Evolutionary conservation across 2,797 vertebrate species (phyloP), one percentile per base, ranked within the genome.

Genomic region (Hydrocynus forskahlii): DNA sequence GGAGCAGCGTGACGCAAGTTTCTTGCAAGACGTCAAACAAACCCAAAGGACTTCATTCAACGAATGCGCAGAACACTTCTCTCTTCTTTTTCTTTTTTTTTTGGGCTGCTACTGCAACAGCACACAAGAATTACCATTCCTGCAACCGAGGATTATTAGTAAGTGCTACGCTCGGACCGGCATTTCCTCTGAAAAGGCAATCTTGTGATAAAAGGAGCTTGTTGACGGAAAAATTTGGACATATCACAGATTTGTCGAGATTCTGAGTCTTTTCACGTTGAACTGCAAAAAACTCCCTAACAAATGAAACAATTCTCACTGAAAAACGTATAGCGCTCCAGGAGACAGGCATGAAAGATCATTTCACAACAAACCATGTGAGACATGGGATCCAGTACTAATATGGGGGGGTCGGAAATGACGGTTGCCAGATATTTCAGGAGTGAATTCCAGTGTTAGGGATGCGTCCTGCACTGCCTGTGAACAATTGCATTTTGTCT

Each of bases 31-130:
- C 7, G 17, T 67, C n/a, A 17, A n/a, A 43, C 64, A 19, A 67
- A 67, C 29, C 38, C 38, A 43, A 43, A 67, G 64, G 64, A 17
- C 64, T 67, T 67, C 8, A 40, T 70, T 23, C n/a, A 70, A 70
- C 45, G 21, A 70, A 70, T 70, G 50, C 48, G 50, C 21, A 54
- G 50, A 54, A 52, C 23, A 54, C 48, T 35, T 71, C 69, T 35
- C 50, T 19, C 48, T 35, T 52, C 21, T 0, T 71, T 54, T 72
- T 17, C 54, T 21, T 1, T 23, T 52, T 72, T 35, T 72, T 72
- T 60, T 63, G 16, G 0, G 0, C 21, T 70, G 21, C 43, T 52
- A 52, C 21, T 29, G 68, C 45, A 16, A 25, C 70, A 55, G 70
- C 16, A 1, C 25, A 52, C 21, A n/a, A 70, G 21, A 70, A 52